Base-by-base conservation (phyloP, 2,888 invertebrate species). In the Sipha maydis region DNA sequence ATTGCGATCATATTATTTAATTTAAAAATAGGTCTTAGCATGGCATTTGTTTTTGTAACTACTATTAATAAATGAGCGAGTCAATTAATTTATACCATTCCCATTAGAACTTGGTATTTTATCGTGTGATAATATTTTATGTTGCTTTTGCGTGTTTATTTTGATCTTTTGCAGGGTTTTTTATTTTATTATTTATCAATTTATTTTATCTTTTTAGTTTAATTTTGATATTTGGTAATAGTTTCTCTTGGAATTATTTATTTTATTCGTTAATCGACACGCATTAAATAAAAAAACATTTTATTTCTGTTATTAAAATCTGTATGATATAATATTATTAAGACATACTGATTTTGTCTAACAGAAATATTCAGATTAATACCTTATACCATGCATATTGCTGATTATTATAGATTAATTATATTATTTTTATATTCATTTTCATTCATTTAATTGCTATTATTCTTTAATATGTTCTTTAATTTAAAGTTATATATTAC, bases 241-340 rank as follows among this genome's bases (percentile, higher is more conserved):
- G 21, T 61, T 61, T 61, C 9, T 61, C 21, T 7, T 28, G n/a
- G 69, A 69, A n/a, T 28, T 8, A 9, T 69, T 67, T 1, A 21
- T 67, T 61, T 25, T 25, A 21, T 67, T 11, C 3, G 11, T 25
- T n/a, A n/a, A 28, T n/a, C 9, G 61, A 25, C 1, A 9, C 1
- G n/a, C n/a, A 69, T n/a, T 69, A 38, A 38, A 73, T 38, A 8
- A 73, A 73, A 38, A 73, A 2, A 48, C 14, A 38, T 25, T 8
- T 3, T 61, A 7, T 75, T 75, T 0, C 38, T 76, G 61, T 76
- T 41, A 17, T 76, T 61, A 67, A 75, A 76, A 14, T 84, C 67
- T 76, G 84, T 76, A 61, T 84, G 84, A 76, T 76, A 84, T 61
- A 67, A 41, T 76, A 48, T 41, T 84, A 67, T 56, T 21, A 38